phyloP scores from a whole-genome alignment of 64 coral and sea anemone species.

The Acropora yongei region DNA sequence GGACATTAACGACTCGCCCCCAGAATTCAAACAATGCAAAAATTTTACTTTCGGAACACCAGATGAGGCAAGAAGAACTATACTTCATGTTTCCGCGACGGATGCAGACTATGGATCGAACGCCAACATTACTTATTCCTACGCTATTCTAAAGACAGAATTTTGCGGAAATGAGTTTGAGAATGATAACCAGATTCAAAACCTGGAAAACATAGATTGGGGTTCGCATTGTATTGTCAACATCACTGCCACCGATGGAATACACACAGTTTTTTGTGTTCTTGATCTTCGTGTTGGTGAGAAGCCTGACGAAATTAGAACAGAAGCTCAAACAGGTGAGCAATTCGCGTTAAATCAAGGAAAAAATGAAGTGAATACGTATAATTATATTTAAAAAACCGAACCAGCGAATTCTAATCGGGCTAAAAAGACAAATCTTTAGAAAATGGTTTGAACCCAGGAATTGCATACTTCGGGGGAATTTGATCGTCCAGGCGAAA shows the following conservation, averaged over 20 bases:
- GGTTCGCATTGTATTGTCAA: neutral
- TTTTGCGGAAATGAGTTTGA: neutral
- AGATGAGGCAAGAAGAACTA: neutral
- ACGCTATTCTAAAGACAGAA: neutral
- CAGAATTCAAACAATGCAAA: neutral
- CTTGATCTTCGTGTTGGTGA: neutral
- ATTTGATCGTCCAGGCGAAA: too few relatives aligned
- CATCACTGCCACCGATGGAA: conserved; percentile 15
- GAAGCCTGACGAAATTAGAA: too few relatives aligned
- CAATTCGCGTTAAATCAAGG: neutral
- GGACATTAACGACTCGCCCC: conserved; percentile 21
- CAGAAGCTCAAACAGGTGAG: neutral
- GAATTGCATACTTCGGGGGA: too few relatives aligned
- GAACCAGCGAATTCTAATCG: too few relatives aligned
- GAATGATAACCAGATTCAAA: neutral
- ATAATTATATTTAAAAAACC: too few relatives aligned
- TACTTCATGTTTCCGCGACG: neutral
- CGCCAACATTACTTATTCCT: conserved; percentile 18
- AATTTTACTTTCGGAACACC: too few relatives aligned
- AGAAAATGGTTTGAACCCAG: too few relatives aligned
- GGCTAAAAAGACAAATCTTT: too few relatives aligned
- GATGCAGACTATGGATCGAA: conserved; percentile 43
- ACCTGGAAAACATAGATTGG: neutral
- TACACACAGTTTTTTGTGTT: neutral
- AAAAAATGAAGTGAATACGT: too few relatives aligned